Evolutionary conservation across 2,888 invertebrate genomes (phyloP).

Genomic region (Plebejus melissa): DNA sequence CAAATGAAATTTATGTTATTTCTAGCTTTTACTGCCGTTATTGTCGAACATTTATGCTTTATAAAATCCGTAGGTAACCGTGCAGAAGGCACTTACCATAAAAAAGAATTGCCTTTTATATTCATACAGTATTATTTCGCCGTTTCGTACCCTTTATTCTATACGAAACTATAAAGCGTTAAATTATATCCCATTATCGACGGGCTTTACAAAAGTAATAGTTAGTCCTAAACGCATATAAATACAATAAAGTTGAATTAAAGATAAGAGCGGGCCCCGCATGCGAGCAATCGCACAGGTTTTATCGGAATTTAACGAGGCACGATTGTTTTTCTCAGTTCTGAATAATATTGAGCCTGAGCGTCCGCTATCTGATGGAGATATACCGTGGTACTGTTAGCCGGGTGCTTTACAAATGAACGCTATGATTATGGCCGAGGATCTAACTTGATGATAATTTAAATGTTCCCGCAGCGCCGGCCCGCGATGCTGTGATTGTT

Average conservation of each 20-base stretch:
- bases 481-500: conserved; percentile 63
- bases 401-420: conserved; percentile 72
- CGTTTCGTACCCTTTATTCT: conserved; percentile 14
- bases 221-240: conserved; percentile 36
- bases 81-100: conserved; percentile 14
- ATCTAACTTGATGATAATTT: conserved; percentile 74
- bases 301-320: conserved; percentile 74
- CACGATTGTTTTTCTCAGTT: conserved; percentile 78
- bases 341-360: conserved; percentile 76
- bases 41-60: conserved; percentile 4
- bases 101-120: conserved; percentile 16
- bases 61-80: conserved; percentile 1
- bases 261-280: conserved; percentile 45
- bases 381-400: conserved; percentile 72
- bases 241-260: conserved; percentile 41
- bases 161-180: conserved; percentile 20
- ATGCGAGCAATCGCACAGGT: conserved; percentile 62
- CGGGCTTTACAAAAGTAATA: conserved; percentile 31
- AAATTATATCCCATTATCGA: conserved; percentile 28
- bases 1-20: neutral
- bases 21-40: conserved; percentile 1
- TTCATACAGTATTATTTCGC: conserved; percentile 16
- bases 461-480: conserved; percentile 65
- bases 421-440: conserved; percentile 74
- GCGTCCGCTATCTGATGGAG: conserved; percentile 71